Evolutionary conservation across 2,888 invertebrate genomes (phyloP), one percentile per base, ranked within the genome.

Genomic region (Rhodophaea formosa): DNA sequence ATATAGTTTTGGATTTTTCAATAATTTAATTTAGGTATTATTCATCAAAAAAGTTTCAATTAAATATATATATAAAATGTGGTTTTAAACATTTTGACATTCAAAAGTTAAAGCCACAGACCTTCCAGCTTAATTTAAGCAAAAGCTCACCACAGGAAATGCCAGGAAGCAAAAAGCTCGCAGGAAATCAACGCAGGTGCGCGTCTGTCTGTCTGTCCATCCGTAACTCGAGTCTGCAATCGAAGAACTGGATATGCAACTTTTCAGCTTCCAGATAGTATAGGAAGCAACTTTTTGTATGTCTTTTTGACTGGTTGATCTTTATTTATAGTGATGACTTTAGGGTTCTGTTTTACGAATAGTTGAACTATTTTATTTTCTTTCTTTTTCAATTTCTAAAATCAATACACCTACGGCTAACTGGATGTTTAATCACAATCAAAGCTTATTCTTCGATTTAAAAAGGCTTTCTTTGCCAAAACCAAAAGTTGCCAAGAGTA

Each of bases 121-220:
- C 23, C 23, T 32, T 7, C 32, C 1, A 45, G 43, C 30, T 60
- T 56, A 46, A 58, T 60, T 61, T 35, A 46, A 61, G 56, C 64
- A 58, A 56, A 68, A 66, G 65, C 68, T 60, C 64, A 68, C 84
- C 64, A 69, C 84, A 84, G 86, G 86, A 86, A 86, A 83, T 72
- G 73, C 63, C 69, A 53, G 57, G 53, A 67, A 49, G 69, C 73
- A 71, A 80, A 82, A 80, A 68, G 69, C 68, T 29, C 30, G 59
- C 75, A 83, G 87, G 87, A 86, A 82, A 77, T 75, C 59, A 56
- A 53, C 55, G 78, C 88, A 87, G 88, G 87, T 87, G 88, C 76
- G 66, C 76, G 66, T 62, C 68, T 51, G 77, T 77, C 75, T 70
- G 74, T 71, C 75, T 63, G 72, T 72, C 72, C 65, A 75, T 72